phyloP scores from a whole-genome alignment of 2,888 invertebrate genomes.

The Rhaphigaster nebulosa region DNA sequence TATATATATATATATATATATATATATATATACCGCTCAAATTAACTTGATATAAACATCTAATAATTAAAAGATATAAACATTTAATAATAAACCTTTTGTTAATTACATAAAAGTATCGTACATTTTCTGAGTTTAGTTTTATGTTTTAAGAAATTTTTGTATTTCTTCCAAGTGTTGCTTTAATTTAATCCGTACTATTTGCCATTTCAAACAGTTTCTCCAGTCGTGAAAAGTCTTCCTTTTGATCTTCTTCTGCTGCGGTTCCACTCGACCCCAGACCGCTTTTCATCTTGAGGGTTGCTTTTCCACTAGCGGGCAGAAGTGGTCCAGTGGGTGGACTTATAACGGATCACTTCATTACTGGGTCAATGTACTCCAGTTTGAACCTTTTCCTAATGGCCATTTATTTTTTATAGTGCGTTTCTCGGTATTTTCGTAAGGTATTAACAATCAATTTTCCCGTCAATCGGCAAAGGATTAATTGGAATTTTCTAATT shows the following conservation, averaged over 20 bases:
- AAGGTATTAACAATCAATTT: not conserved
- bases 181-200: too few species aligned
- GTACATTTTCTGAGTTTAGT: too few species aligned
- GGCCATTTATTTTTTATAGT: not conserved
- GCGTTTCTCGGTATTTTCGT: not conserved
- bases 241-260: not conserved
- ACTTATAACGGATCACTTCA: not conserved
- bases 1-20: too few species aligned
- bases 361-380: conserved; percentile 31
- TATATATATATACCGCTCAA: too few species aligned
- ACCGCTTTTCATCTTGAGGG: not conserved
- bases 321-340: conserved; percentile 44
- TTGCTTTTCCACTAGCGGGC: not conserved
- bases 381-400: not conserved
- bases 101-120: too few species aligned
- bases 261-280: not conserved
- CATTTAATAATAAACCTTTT: too few species aligned
- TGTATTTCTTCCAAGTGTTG: too few species aligned
- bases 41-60: too few species aligned
- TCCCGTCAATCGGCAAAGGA: not conserved
- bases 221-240: not conserved
- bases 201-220: not conserved
- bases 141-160: too few species aligned
- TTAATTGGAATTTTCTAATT: not conserved
- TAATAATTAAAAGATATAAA: too few species aligned